A percentile compares a stretch with the other conserved stretches of the same genome.
Evolutionary conservation across 2,888 invertebrate species (phyloP).

Genomic region (Acleris sparsana): DNA sequence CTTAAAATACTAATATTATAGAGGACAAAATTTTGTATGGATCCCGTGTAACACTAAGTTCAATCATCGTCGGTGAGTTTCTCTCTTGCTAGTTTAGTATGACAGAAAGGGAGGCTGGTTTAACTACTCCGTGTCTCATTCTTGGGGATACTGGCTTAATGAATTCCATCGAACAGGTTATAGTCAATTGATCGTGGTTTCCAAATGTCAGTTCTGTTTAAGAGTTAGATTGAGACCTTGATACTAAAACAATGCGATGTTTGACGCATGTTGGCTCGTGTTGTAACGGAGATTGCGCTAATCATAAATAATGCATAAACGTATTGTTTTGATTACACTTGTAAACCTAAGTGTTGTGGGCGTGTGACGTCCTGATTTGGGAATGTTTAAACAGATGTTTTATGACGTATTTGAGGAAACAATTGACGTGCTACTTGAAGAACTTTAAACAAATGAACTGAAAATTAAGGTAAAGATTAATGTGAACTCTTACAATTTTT

Average conservation of each 20-base stretch:
- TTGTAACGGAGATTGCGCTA: conserved; percentile 41
- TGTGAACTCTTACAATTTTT: too few relatives aligned
- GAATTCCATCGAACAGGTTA: background rate
- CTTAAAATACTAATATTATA: too few relatives aligned
- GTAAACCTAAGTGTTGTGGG: conserved; percentile 51
- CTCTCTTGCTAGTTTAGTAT: too few relatives aligned
- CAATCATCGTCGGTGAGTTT: too few relatives aligned
- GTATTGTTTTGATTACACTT: conserved; percentile 48
- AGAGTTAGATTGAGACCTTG: conserved; percentile 34
- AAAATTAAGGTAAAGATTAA: too few relatives aligned
- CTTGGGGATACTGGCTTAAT: background rate
- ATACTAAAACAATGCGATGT: conserved; percentile 33
- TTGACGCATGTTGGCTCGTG: conserved; percentile 36
- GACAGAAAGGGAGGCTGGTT: too few relatives aligned
- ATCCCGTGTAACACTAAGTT: too few relatives aligned
- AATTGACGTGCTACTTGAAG: too few relatives aligned
- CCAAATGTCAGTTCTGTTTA: conserved; percentile 19
- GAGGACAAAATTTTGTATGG: too few relatives aligned
- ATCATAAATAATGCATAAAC: conserved; percentile 49
- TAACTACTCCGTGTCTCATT: too few relatives aligned
- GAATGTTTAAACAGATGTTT: conserved; percentile 38
- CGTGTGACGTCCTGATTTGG: conserved; percentile 36
- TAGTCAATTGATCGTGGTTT: background rate
- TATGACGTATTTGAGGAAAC: conserved; percentile 31
- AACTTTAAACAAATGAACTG: too few relatives aligned